These are phyloP conservation scores for Formica aserva DNA, from an alignment of 2,888 invertebrate species.

Conservation along the genomic window DNA sequence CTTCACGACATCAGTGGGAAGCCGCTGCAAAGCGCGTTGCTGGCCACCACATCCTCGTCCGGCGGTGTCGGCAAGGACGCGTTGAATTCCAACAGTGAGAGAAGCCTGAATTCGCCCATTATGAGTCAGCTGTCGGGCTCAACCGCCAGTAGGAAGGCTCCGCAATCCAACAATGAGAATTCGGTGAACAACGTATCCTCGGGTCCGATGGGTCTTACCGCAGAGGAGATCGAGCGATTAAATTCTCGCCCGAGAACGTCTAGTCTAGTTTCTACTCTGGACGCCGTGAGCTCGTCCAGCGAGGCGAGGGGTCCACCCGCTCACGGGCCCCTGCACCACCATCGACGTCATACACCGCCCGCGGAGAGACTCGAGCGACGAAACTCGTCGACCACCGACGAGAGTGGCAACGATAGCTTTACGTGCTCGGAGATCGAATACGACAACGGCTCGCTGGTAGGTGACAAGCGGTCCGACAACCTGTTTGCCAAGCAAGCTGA, in stretches of 20 bases:
- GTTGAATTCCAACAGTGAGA: constrained; percentile 96
- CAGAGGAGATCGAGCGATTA: constrained; percentile 96
- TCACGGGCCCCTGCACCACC: constrained; percentile 90
- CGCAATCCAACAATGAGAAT: constrained; percentile 89
- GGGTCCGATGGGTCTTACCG: constrained; percentile 93
- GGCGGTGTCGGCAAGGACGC: constrained; percentile 95
- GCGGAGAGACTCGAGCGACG: constrained; percentile 90
- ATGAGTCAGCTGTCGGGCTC: constrained; percentile 96
- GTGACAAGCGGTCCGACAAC: constrained; percentile 91
- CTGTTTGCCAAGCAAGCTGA: constrained; percentile 88
- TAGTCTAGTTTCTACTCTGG: constrained; percentile 96
- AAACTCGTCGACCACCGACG: constrained; percentile 95
- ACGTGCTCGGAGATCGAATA: constrained; percentile 99
- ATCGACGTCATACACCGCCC: constrained; percentile 89
- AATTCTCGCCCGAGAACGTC: constrained; percentile 95
- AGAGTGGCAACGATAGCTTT: constrained; percentile 97
- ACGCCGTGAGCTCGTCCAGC: constrained; percentile 97
- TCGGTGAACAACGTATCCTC: constrained; percentile 89
- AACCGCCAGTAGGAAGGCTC: constrained; percentile 91
- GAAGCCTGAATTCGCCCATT: constrained; percentile 96
- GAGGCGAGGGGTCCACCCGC: constrained; percentile 91
- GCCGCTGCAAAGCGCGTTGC: constrained; percentile 94
- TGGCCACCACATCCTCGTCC: constrained; percentile 94
- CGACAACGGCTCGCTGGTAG: constrained; percentile 94
- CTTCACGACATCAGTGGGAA: constrained; percentile 97